Conservation (phyloP, 2,888 invertebrate species). For the Venustoraphidia nigricollis region DNA sequence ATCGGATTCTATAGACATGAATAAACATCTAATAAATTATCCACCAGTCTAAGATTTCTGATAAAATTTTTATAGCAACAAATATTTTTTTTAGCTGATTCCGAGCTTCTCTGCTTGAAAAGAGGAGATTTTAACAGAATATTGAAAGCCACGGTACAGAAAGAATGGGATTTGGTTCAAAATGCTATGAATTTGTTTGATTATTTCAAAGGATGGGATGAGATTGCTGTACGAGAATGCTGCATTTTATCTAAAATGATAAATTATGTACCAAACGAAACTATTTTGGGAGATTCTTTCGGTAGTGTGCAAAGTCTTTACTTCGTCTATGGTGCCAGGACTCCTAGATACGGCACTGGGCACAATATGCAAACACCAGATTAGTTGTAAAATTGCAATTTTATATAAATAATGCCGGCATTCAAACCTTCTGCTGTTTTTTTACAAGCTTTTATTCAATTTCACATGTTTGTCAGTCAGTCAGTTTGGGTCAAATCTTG, state of each 20-base stretch:
- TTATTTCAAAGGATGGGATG: constrained; percentile 46
- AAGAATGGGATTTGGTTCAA: constrained; percentile 44
- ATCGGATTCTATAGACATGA: too few relatives aligned
- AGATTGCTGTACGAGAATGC: constrained; percentile 42
- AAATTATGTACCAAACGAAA: constrained; percentile 36
- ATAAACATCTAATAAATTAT: too few relatives aligned
- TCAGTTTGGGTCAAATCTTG: too few relatives aligned
- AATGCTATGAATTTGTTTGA: constrained; percentile 42
- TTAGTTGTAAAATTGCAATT: constrained; percentile 19
- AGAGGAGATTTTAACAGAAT: constrained; percentile 45
- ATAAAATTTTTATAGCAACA: background rate
- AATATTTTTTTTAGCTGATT: constrained; percentile 26
- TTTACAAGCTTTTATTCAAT: too few relatives aligned
- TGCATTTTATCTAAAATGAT: constrained; percentile 48
- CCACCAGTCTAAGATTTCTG: too few relatives aligned
- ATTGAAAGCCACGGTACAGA: constrained; percentile 38
- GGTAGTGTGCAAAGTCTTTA: constrained; percentile 41
- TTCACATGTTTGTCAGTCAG: too few relatives aligned
- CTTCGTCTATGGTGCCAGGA: constrained; percentile 33
- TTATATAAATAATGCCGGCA: too few relatives aligned
- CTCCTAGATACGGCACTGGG: background rate
- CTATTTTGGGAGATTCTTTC: constrained; percentile 34
- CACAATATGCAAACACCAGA: background rate
- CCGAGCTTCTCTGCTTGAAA: constrained; percentile 46
- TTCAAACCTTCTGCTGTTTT: too few relatives aligned